Conservation (phyloP, 2,888 invertebrate species). For the Apotomis betuletana region DNA sequence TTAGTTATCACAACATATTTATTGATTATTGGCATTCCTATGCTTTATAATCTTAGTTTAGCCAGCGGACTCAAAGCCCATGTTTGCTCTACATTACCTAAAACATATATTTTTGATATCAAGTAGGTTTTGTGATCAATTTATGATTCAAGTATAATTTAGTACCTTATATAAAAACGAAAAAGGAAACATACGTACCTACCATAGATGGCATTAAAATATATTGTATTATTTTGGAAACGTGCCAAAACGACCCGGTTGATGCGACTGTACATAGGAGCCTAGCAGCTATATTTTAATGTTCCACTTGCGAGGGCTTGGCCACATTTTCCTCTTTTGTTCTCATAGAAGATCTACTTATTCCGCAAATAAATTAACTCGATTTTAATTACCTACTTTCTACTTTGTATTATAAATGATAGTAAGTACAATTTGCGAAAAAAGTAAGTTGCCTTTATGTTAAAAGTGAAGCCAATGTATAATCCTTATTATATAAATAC, state of each 20-base stretch:
- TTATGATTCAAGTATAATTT: conserved; percentile 5
- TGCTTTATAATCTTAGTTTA: conserved; percentile 66
- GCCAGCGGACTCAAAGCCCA: conserved; percentile 60
- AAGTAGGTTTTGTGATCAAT: neutral
- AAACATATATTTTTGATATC: conserved; percentile 20
- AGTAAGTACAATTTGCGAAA: conserved; percentile 14
- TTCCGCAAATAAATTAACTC: neutral
- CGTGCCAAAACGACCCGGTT: no score
- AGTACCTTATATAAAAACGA: no score
- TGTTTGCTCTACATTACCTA: conserved; percentile 20
- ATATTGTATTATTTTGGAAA: no score
- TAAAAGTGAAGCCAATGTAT: conserved; percentile 58
- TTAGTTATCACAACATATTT: conserved; percentile 68
- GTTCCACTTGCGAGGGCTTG: no score
- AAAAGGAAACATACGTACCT: no score
- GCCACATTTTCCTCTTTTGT: no score
- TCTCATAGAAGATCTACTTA: neutral
- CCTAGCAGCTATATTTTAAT: no score
- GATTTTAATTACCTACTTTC: neutral
- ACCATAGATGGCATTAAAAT: no score
- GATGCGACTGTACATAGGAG: no score
- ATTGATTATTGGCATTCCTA: conserved; percentile 42
- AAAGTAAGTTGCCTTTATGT: conserved; percentile 37
- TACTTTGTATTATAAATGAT: neutral
- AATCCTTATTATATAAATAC: conserved; percentile 51